A percentile compares a stretch with the other conserved stretches of the same genome.
Conservation (phyloP, 2,113 vertebrate species). For the Copsychus sechellarum region DNA sequence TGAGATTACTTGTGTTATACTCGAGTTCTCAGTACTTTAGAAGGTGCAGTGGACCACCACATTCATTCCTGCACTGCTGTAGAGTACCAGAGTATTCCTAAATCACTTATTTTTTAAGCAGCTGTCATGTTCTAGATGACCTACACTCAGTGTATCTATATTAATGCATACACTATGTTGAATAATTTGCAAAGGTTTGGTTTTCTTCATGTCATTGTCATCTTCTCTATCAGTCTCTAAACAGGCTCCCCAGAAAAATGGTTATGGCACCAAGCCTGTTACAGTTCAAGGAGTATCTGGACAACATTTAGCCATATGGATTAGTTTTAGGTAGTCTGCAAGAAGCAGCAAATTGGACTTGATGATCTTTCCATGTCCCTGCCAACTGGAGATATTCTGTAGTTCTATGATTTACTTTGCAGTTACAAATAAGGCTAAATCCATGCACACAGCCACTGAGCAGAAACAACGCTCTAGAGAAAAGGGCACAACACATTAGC, state of each 20-base stretch:
- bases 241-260: neutral
- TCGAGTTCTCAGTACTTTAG: neutral
- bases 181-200: neutral
- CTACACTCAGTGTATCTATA: neutral
- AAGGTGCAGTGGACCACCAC: neutral
- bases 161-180: neutral
- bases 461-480: neutral
- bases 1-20: neutral
- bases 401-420: neutral
- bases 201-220: neutral
- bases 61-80: neutral
- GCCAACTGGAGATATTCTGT: neutral
- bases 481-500: neutral
- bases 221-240: neutral
- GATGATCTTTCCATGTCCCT: neutral
- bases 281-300: neutral
- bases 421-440: neutral
- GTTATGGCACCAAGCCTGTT: neutral
- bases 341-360: neutral
- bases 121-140: neutral
- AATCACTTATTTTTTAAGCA: neutral
- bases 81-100: neutral
- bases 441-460: neutral
- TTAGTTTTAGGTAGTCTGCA: neutral
- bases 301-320: neutral